phyloP scores from a whole-genome alignment of 1,140 invertebrate species.

The Trialeurodes vaporariorum region DNA sequence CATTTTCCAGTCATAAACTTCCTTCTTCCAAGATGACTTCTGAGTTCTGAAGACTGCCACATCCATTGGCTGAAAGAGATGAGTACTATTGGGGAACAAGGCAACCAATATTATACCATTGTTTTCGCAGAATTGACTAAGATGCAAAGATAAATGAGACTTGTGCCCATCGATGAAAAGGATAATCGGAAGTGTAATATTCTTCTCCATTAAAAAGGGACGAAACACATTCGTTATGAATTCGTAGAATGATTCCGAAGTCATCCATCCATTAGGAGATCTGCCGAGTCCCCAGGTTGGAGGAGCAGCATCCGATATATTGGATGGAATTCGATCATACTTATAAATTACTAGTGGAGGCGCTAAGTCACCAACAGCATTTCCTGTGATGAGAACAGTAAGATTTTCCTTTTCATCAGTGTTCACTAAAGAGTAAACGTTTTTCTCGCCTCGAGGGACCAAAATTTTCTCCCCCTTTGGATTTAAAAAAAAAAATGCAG shows the following conservation, averaged over 20 bases:
- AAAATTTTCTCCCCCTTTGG: conserved; percentile 27
- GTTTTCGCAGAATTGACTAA: conserved; percentile 32
- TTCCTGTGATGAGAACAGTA: conserved; percentile 16
- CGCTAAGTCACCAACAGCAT: conserved; percentile 15
- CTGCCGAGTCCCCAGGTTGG: conserved; percentile 28
- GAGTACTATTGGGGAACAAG: conserved; percentile 34
- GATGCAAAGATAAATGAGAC: conserved; percentile 29
- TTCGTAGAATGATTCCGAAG: conserved; percentile 30
- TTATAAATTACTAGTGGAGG: conserved; percentile 33
- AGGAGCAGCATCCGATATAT: conserved; percentile 24
- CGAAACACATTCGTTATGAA: conserved; percentile 24
- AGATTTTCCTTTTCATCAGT: conserved; percentile 18
- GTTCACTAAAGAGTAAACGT: conserved; percentile 23
- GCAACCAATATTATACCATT: conserved; percentile 33
- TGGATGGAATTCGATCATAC: conserved; percentile 28
- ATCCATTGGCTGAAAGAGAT: conserved; percentile 34
- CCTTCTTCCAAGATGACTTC: conserved; percentile 30
- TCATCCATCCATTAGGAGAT: conserved; percentile 33
- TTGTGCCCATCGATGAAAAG: conserved; percentile 35
- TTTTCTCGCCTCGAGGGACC: conserved; percentile 26
- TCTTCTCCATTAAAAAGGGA: conserved; percentile 18
- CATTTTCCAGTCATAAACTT: conserved; percentile 18
- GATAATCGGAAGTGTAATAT: conserved; percentile 25
- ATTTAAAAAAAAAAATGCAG: conserved; percentile 27
- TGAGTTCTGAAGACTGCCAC: conserved; percentile 30